Base-by-base conservation (phyloP, 2,888 invertebrate genomes). In the Cryptus viduatorius region DNA sequence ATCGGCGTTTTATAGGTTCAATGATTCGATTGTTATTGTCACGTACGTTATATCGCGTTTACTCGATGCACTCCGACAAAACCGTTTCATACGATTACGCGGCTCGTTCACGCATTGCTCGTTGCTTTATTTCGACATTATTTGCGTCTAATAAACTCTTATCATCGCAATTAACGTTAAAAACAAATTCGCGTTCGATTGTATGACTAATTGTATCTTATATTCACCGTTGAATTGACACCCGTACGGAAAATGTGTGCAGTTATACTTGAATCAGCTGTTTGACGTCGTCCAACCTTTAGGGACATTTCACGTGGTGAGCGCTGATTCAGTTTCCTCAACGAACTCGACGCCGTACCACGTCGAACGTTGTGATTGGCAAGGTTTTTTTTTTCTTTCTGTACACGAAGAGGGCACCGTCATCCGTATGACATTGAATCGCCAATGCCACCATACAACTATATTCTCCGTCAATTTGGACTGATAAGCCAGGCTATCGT, bases 301-400 rank as follows among this genome's bases (percentile, higher is more conserved):
- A 61, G 65, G 48, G 72, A 78, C 71, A 65, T 61, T 77, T 73
- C 77, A 73, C 72, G 80, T 78, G 81, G 72, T 72, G 46, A 67
- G 29, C 37, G 53, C 71, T 72, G 71, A 76, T 77, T 82, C 53
- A 53, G 31, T 44, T 64, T 48, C n/a, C 44, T 12, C 19, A 19
- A 19, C 24, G 19, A 4, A 2, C 19, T 24, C 46, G 24, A 44
- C 7, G 1, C 12, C 19, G 16, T 48, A 64, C 29, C 75, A 75
- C 75, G 75, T 75, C 75, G 75, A 75, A 48, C 75, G 50, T 7
- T 75, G 16, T 48, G 44, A 68, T 68, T 68, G 67, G 67, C 44
- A 24, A 56, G 24, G 19, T 37, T 12, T n/a, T 61, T 31, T 61
- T 24, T 24, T 3, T 14, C 31, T 61, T 61, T 29, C 31, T 10